phyloP scores from a whole-genome alignment of 2,113 vertebrate genomes.

The Tonatia bakeri region DNA sequence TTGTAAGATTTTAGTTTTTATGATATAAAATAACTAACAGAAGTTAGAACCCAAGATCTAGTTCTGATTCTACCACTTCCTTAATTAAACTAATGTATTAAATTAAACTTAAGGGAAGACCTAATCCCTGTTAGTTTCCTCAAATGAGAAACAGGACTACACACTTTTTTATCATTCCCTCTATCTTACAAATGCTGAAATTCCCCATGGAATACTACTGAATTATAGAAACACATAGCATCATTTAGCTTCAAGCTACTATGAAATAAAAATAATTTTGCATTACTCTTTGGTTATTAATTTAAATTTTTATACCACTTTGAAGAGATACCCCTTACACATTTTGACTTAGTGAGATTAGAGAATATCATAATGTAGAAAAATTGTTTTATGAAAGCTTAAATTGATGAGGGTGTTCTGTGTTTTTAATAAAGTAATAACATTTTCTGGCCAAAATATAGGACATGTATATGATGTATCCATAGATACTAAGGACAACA shows the following conservation, averaged over 20 bases:
- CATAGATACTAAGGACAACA: neutral
- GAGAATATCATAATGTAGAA: neutral
- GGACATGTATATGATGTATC: neutral
- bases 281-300: neutral
- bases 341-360: neutral
- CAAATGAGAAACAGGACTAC: neutral
- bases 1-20: neutral
- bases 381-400: neutral
- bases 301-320: neutral
- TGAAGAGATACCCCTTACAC: neutral
- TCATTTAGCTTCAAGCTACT: neutral
- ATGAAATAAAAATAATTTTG: neutral
- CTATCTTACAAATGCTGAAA: neutral
- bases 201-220: neutral
- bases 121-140: neutral
- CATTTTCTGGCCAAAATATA: neutral
- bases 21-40: neutral
- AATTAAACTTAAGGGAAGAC: neutral
- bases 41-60: neutral
- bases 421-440: neutral
- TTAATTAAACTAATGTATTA: neutral
- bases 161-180: neutral
- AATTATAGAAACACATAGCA: neutral
- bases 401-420: neutral
- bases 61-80: neutral